Evolutionary conservation across 2,888 invertebrate genomes (phyloP).

Genomic region (Apamea epomidion): DNA sequence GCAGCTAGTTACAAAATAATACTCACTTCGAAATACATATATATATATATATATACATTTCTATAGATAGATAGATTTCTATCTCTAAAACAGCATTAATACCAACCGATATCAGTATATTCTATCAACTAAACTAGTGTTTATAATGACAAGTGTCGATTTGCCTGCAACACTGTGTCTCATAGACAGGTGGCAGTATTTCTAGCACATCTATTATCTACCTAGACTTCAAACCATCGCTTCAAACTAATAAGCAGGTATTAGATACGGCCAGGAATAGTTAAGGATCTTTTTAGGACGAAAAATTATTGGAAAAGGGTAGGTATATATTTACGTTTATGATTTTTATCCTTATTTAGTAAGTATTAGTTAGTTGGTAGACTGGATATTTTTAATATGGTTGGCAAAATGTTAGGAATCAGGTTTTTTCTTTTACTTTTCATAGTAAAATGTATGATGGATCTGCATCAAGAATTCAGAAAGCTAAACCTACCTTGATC

Average conservation of each 20-base stretch:
- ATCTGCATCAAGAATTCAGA: neutral
- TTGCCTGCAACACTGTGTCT: slow-evolving; percentile 24
- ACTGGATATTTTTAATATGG: slow-evolving; percentile 18
- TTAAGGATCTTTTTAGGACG: slow-evolving; percentile 38
- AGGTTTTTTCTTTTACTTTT: slow-evolving; percentile 5
- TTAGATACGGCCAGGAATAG: slow-evolving; percentile 31
- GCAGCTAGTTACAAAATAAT: too few species aligned
- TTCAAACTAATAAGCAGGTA: slow-evolving; percentile 45
- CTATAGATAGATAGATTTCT: neutral
- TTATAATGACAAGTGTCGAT: slow-evolving; percentile 4
- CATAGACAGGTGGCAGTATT: slow-evolving; percentile 37
- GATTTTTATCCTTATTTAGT: slow-evolving; percentile 39
- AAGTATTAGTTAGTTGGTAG: neutral
- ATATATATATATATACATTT: neutral
- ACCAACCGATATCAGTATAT: neutral
- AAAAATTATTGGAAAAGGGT: slow-evolving; percentile 17
- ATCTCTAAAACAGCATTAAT: neutral
- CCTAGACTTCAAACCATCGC: slow-evolving; percentile 6
- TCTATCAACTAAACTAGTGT: slow-evolving; percentile 2
- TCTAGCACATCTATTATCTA: slow-evolving; percentile 22
- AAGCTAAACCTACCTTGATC: neutral
- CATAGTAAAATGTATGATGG: slow-evolving; percentile 7
- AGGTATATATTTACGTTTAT: slow-evolving; percentile 14
- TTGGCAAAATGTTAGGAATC: slow-evolving; percentile 36
- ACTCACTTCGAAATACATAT: too few species aligned